Conservation (phyloP, 1,140 invertebrate genomes). For the Linepithema humile region DNA sequence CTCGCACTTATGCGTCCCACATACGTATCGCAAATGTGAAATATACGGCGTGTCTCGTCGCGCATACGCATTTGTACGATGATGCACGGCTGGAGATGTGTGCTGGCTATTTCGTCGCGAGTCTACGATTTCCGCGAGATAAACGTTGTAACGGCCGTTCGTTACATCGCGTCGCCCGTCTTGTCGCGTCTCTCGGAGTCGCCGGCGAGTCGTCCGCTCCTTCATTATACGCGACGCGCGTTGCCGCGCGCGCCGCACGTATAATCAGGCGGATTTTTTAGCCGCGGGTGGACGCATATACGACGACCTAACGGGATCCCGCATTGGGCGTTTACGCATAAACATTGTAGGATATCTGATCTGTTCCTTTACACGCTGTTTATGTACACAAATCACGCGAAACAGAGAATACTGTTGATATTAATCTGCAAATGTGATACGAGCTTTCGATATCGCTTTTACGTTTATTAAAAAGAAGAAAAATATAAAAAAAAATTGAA, state of each 20-base stretch:
- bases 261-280: slow-evolving; percentile 67
- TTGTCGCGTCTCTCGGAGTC: slow-evolving; percentile 18
- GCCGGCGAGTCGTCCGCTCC: slow-evolving; percentile 36
- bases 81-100: background rate
- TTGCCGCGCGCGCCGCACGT: slow-evolving; percentile 23
- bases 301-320: slow-evolving; percentile 56
- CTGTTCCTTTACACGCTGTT: slow-evolving; percentile 9
- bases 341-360: slow-evolving; percentile 3
- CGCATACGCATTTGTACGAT: background rate
- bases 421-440: background rate
- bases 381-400: background rate
- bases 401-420: background rate
- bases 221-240: slow-evolving; percentile 71
- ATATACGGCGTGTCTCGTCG: background rate
- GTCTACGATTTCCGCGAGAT: slow-evolving; percentile 71
- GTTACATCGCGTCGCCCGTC: background rate
- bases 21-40: background rate
- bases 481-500: no score
- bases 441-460: background rate
- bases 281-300: slow-evolving; percentile 44
- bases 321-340: background rate
- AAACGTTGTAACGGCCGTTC: slow-evolving; percentile 71
- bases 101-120: slow-evolving; percentile 70
- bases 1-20: background rate
- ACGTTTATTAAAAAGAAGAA: no score